These are phyloP conservation scores for Orthonevra nobilis DNA, from an alignment of 2,888 invertebrate species.

Conservation along the genomic window DNA sequence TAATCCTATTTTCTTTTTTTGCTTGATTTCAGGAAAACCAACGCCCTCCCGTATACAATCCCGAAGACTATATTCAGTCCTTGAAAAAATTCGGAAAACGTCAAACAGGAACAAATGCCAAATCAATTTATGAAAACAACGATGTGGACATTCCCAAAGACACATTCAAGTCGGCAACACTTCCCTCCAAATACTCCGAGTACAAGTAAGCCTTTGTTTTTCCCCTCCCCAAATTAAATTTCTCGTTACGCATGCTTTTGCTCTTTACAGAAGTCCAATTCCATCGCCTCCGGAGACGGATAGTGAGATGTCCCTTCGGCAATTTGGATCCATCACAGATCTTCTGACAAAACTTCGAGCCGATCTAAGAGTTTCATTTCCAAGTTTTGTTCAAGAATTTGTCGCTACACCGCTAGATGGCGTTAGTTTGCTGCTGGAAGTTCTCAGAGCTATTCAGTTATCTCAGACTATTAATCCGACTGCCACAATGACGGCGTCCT, in stretches of 20 bases:
- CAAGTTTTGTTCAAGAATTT: conserved; percentile 96
- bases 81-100: conserved; percentile 88
- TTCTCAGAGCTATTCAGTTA: conserved; percentile 91
- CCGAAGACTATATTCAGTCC: conserved; percentile 92
- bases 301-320: conserved; percentile 92
- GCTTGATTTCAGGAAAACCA: conserved; percentile 85
- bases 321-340: conserved; percentile 93
- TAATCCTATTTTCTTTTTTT: too few species aligned
- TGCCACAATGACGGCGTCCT: conserved; percentile 74
- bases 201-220: conserved; percentile 78
- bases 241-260: too few species aligned
- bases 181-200: conserved; percentile 78
- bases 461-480: conserved; percentile 85
- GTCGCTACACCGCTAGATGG: conserved; percentile 93
- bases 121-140: conserved; percentile 79
- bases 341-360: conserved; percentile 91
- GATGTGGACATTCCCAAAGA: conserved; percentile 73
- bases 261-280: conserved; percentile 83
- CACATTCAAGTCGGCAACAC: conserved; percentile 76
- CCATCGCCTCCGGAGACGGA: conserved; percentile 83
- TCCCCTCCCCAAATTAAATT: too few species aligned
- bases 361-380: conserved; percentile 92
- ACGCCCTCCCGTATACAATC: conserved; percentile 93
- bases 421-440: conserved; percentile 89
- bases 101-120: conserved; percentile 74